Evolutionary conservation across 2,797 vertebrate genomes (phyloP).

Genomic region (Petrocephalus schoutedeni): DNA sequence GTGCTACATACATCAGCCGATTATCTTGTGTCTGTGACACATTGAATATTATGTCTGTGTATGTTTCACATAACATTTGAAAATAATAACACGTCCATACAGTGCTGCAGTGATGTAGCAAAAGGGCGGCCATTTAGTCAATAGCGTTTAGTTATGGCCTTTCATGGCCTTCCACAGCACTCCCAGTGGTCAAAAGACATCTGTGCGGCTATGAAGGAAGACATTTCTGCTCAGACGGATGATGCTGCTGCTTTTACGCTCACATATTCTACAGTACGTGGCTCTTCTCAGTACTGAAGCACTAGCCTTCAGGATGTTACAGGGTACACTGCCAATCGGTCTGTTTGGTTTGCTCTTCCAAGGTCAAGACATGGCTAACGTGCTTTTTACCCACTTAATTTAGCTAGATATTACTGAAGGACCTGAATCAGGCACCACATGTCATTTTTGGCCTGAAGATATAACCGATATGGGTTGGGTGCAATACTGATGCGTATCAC

Average conservation of each 20-base stretch:
- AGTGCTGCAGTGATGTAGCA: background rate
- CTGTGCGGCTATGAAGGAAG: background rate
- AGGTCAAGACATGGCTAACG: background rate
- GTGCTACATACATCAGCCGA: background rate
- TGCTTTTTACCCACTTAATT: no score
- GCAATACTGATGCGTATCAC: no score
- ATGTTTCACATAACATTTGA: background rate
- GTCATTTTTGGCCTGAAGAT: background rate
- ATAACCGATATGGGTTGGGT: background rate
- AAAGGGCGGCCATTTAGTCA: background rate
- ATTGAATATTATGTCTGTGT: background rate
- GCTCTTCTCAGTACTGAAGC: background rate
- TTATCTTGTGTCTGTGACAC: background rate
- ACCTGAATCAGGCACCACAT: background rate
- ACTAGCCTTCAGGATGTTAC: background rate
- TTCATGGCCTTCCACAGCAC: background rate
- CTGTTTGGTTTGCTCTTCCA: background rate
- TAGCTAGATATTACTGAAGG: no score
- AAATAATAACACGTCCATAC: background rate
- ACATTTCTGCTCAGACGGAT: background rate
- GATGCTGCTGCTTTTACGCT: background rate
- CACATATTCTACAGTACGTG: background rate
- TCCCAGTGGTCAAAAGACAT: background rate
- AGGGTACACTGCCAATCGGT: background rate
- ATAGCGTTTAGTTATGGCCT: background rate